A percentile compares a stretch with the other conserved stretches of the same genome.
These are phyloP conservation scores for Prosapia bicincta DNA, from an alignment of 2,888 invertebrate species.

Conservation along the genomic window DNA sequence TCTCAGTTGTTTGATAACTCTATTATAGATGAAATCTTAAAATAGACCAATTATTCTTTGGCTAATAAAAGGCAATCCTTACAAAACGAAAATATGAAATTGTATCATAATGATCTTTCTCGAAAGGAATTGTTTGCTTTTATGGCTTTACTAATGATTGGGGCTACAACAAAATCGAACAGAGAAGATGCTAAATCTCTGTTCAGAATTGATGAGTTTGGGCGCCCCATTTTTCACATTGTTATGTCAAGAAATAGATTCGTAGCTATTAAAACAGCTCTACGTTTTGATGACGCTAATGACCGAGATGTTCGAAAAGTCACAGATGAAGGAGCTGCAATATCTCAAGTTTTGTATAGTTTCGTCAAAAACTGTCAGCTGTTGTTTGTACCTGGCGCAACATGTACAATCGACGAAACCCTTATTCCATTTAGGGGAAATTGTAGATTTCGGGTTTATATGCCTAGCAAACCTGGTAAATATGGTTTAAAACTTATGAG, in stretches of 20 bases:
- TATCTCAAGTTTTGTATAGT: slow-evolving; percentile 2
- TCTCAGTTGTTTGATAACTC: no score
- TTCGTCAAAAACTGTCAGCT: neutral
- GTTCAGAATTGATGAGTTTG: neutral
- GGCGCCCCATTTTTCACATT: neutral
- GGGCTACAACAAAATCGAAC: slow-evolving; percentile 8
- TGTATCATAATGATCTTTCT: no score
- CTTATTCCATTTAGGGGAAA: neutral
- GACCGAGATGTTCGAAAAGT: neutral
- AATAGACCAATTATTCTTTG: neutral
- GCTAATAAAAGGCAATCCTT: neutral
- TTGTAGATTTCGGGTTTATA: neutral
- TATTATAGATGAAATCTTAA: slow-evolving; percentile 4
- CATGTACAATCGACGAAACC: slow-evolving; percentile 10
- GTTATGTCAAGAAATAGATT: slow-evolving; percentile 2
- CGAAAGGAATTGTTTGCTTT: no score
- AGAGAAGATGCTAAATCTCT: slow-evolving; percentile 7
- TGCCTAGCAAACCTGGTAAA: slow-evolving; percentile 32
- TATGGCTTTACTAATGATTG: no score
- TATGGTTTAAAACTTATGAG: slow-evolving; percentile 38
- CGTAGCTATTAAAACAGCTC: neutral
- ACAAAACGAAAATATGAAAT: neutral
- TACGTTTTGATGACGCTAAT: neutral
- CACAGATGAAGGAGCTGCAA: slow-evolving; percentile 6
- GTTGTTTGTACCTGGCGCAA: neutral